Conservation (phyloP, 2,888 invertebrate species). For the Gortyna flavago region DNA sequence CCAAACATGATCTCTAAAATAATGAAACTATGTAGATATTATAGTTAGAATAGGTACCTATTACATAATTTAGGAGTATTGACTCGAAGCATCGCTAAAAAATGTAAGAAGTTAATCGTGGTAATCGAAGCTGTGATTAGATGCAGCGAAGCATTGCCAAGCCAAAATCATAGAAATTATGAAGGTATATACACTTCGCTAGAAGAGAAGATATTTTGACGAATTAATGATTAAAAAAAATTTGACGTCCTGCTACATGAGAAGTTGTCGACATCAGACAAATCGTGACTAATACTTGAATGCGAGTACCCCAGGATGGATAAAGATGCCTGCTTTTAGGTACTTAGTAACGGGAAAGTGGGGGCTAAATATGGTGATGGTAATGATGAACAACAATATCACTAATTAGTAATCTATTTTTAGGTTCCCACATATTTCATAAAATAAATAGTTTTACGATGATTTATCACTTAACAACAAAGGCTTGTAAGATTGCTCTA, state of each 20-base stretch:
- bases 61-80: not conserved
- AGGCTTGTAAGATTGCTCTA: too few relatives aligned
- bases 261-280: not conserved
- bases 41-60: not conserved
- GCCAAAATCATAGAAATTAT: not conserved
- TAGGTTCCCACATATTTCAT: too few relatives aligned
- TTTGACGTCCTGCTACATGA: not conserved
- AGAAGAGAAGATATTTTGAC: too few relatives aligned
- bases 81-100: not conserved
- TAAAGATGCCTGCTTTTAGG: not conserved
- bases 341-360: not conserved
- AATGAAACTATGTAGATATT: conserved; percentile 20
- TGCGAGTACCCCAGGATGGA: not conserved
- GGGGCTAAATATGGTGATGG: not conserved
- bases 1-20: conserved; percentile 55
- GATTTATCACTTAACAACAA: too few relatives aligned
- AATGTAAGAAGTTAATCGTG: not conserved
- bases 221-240: not conserved
- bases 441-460: too few relatives aligned
- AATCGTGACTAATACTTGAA: too few relatives aligned
- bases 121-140: not conserved
- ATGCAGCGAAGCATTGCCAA: not conserved
- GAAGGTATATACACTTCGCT: not conserved
- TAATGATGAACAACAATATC: not conserved
- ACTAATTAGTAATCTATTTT: not conserved